A percentile compares a stretch with the other conserved stretches of the same genome.
phyloP scores from a whole-genome alignment of 1,140 invertebrate genomes.

The Spodoptera frugiperda region DNA sequence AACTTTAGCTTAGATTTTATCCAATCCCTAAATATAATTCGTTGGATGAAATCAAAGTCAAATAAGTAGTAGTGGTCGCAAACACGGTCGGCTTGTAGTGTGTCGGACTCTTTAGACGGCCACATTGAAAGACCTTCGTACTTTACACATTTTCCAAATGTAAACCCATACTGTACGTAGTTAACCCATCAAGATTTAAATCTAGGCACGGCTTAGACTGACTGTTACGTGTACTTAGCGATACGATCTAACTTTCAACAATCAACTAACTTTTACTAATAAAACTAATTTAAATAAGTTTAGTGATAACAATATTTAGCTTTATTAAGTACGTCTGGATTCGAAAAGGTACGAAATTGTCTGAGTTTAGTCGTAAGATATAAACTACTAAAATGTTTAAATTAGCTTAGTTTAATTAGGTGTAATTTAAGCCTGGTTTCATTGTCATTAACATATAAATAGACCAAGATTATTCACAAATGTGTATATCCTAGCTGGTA shows the following conservation, averaged over 20 bases:
- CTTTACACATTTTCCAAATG: neutral
- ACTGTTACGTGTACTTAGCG: neutral
- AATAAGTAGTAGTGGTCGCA: neutral
- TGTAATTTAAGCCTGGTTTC: no score
- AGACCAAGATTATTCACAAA: no score
- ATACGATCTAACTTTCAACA: neutral
- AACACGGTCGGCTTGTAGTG: neutral
- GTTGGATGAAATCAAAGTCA: neutral
- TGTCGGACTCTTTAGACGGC: neutral
- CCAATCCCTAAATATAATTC: no score
- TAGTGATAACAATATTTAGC: neutral
- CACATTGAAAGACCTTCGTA: conserved; percentile 13
- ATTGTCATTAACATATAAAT: no score
- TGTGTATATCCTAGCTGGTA: no score
- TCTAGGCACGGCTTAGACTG: neutral
- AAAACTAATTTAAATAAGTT: no score
- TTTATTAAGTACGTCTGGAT: neutral
- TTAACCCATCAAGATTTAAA: conserved; percentile 2
- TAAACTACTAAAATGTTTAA: no score
- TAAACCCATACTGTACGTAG: neutral
- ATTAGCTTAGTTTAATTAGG: no score
- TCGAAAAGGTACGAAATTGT: no score
- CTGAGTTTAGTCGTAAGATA: no score
- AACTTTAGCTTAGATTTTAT: no score
- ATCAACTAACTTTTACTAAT: neutral